phyloP scores from a whole-genome alignment of 2,888 invertebrate genomes.

The Hypomecis punctinalis region DNA sequence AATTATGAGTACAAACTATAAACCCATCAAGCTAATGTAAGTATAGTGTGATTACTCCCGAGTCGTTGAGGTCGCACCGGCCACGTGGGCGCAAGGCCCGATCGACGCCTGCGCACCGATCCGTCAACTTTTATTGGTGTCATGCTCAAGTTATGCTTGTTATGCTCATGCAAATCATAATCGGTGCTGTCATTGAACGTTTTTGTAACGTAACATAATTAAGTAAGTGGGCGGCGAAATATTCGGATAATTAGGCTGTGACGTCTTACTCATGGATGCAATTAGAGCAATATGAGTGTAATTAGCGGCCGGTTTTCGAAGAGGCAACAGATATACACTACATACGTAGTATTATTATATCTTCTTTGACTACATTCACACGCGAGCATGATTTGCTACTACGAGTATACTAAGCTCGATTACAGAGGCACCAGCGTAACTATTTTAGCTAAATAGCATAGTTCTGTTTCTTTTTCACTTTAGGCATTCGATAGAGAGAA shows the following conservation, averaged over 20 bases:
- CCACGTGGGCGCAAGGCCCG: slow-evolving; percentile 39
- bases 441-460: too few relatives aligned
- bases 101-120: slow-evolving; percentile 33
- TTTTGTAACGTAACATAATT: slow-evolving; percentile 64
- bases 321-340: too few relatives aligned
- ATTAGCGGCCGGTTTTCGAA: not conserved
- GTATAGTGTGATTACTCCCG: slow-evolving; percentile 14
- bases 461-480: too few relatives aligned
- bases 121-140: slow-evolving; percentile 36
- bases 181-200: slow-evolving; percentile 65
- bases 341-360: too few relatives aligned
- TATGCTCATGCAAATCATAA: slow-evolving; percentile 69
- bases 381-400: too few relatives aligned
- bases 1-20: slow-evolving; percentile 30
- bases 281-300: slow-evolving; percentile 15
- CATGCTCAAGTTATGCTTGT: slow-evolving; percentile 47
- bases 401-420: too few relatives aligned
- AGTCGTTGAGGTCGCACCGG: slow-evolving; percentile 18
- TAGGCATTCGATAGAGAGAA: too few relatives aligned
- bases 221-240: slow-evolving; percentile 55
- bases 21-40: slow-evolving; percentile 35
- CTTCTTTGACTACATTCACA: too few relatives aligned
- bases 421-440: too few relatives aligned
- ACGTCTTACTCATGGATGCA: slow-evolving; percentile 31
- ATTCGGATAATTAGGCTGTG: slow-evolving; percentile 43